A percentile compares a stretch with the other conserved stretches of the same genome.
Evolutionary conservation across 2,113 vertebrate species (phyloP).

Genomic region (Nipponia nippon): DNA sequence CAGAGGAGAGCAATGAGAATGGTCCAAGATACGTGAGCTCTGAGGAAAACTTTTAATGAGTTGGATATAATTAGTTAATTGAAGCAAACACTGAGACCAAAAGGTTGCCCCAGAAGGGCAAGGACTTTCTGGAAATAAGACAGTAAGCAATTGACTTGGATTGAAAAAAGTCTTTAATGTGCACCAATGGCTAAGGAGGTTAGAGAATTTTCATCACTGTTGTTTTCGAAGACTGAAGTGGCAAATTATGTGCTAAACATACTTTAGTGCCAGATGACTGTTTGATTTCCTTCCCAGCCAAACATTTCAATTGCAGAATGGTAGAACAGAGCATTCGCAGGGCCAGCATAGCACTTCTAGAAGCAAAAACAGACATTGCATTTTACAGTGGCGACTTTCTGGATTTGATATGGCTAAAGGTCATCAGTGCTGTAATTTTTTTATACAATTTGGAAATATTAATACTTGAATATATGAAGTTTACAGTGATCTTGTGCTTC

Average conservation of each 20-base stretch:
- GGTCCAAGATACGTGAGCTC: not conserved
- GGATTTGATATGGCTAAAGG: not conserved
- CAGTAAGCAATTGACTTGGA: not conserved
- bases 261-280: not conserved
- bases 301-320: not conserved
- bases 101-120: not conserved
- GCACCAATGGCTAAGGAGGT: not conserved
- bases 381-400: not conserved
- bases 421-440: not conserved
- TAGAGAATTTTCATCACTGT: not conserved
- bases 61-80: not conserved
- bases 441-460: not conserved
- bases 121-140: not conserved
- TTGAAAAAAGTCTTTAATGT: not conserved
- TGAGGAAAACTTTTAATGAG: not conserved
- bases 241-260: not conserved
- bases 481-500: not conserved
- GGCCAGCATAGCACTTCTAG: not conserved
- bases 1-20: not conserved
- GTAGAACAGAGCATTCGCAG: not conserved
- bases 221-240: not conserved
- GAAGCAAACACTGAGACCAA: not conserved
- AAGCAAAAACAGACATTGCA: not conserved
- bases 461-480: not conserved
- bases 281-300: not conserved